These are phyloP conservation scores for Bacillus rossius DNA, from an alignment of 1,140 invertebrate species.

Conservation along the genomic window DNA sequence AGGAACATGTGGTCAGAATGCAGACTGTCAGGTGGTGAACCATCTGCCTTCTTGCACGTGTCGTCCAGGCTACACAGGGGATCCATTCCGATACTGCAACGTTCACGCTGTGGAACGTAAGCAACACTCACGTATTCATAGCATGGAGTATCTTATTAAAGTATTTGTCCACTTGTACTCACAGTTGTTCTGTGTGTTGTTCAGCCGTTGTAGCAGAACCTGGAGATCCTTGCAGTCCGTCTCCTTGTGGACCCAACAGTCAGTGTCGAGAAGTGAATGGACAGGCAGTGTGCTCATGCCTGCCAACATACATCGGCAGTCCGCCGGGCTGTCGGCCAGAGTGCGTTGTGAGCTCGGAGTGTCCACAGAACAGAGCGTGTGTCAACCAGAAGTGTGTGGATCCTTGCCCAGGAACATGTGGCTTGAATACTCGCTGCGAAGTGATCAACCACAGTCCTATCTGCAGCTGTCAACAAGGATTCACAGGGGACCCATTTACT, in stretches of 20 bases:
- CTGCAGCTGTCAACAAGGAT: slow-evolving; percentile 53
- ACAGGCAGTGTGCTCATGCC: slow-evolving; percentile 58
- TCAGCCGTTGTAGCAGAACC: slow-evolving; percentile 15
- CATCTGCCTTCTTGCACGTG: slow-evolving; percentile 70
- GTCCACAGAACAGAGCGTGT: slow-evolving; percentile 53
- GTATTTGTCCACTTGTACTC: slow-evolving; percentile 12
- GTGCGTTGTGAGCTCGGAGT: slow-evolving; percentile 52
- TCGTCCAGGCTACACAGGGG: slow-evolving; percentile 61
- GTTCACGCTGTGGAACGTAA: slow-evolving; percentile 38
- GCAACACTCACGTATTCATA: slow-evolving; percentile 28
- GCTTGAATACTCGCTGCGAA: slow-evolving; percentile 56
- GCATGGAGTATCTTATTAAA: slow-evolving; percentile 32
- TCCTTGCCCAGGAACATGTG: slow-evolving; percentile 59
- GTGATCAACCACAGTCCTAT: slow-evolving; percentile 57
- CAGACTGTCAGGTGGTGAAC: slow-evolving; percentile 66
- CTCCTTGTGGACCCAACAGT: slow-evolving; percentile 40
- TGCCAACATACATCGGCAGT: slow-evolving; percentile 70
- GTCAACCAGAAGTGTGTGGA: slow-evolving; percentile 57
- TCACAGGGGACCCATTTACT: slow-evolving; percentile 56
- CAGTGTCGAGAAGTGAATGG: slow-evolving; percentile 32
- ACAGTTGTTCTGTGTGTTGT: slow-evolving; percentile 30
- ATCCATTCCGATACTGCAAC: slow-evolving; percentile 62
- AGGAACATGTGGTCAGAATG: slow-evolving; percentile 67
- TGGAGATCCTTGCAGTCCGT: slow-evolving; percentile 28
- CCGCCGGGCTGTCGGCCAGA: slow-evolving; percentile 41